Conservation (phyloP, 2,888 invertebrate species). For the Phyto melanocephala region DNA sequence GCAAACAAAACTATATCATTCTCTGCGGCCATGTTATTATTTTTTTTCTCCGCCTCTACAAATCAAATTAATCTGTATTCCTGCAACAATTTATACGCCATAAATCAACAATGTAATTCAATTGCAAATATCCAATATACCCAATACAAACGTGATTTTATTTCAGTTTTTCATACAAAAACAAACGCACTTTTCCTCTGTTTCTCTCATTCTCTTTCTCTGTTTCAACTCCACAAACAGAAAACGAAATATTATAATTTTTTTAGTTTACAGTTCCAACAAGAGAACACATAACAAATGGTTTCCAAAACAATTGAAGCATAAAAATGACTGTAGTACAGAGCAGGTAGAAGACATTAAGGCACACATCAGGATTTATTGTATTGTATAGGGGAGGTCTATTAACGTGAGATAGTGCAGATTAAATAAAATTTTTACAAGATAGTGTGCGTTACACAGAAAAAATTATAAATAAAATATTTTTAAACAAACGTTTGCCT, state of each 20-base stretch:
- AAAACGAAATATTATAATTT: too few relatives aligned
- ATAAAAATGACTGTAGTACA: background rate
- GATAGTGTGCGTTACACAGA: conserved; percentile 22
- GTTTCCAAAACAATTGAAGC: conserved; percentile 21
- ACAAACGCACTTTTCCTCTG: background rate
- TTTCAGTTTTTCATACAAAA: background rate
- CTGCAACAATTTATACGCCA: conserved; percentile 35
- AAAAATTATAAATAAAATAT: too few relatives aligned
- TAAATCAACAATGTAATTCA: conserved; percentile 62
- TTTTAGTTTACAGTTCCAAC: background rate
- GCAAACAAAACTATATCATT: background rate
- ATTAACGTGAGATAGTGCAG: background rate
- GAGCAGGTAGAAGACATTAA: background rate
- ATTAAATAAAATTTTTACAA: background rate
- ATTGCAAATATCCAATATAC: conserved; percentile 52
- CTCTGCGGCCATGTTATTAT: background rate
- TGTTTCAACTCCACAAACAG: too few relatives aligned
- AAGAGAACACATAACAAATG: conserved; percentile 20
- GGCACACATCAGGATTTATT: background rate
- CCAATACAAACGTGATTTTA: conserved; percentile 21
- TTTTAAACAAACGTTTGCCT: too few relatives aligned
- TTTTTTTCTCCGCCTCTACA: conserved; percentile 36
- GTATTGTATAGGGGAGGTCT: background rate
- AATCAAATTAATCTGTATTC: conserved; percentile 58
- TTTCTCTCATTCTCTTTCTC: too few relatives aligned